Evolutionary conservation across 2,888 invertebrate species (phyloP), one percentile per base, ranked within the genome.

Genomic region (Drosophila limbata): DNA sequence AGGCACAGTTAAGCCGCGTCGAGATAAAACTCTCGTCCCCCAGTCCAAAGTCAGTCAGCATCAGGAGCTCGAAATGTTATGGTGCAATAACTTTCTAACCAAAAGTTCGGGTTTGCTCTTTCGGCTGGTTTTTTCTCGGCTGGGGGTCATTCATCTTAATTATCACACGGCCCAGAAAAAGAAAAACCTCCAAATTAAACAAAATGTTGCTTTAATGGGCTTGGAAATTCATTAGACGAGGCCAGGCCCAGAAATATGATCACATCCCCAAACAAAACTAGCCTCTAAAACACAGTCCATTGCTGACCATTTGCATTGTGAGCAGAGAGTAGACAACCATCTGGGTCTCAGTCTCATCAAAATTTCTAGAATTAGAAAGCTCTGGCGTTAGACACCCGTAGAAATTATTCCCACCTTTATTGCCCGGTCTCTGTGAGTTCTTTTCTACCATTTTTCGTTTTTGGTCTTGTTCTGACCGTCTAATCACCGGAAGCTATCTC

Each of bases 121-220:
- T 19, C 28, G 6, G 2, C 2, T 28, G 6, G 6, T 10, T 21
- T n/a, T 45, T 28, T 19, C 42, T 11, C 33, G 25, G 17, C 25
- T 19, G 42, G 40, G 68, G 89, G 82, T 87, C 89, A 88, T 86
- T 89, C 85, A 84, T 89, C 85, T 86, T 88, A 89, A 89, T 86
- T 89, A 86, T 89, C 77, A 81, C 84, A 74, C 76, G 80, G 72
- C 73, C 68, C 55, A 60, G 69, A 56, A 61, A 71, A 64, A 71
- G 73, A 78, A 84, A 81, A 81, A 61, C 61, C 68, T 35, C 15
- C 60, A 71, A 73, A 69, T 75, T 71, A 75, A 73, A 74, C 78
- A 62, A 79, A 81, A 75, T 84, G 73, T 40, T 50, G 64, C 63
- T 83, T 73, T 71, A 73, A 83, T 73, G 73, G 75, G 50, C 80